A percentile compares a stretch with the other conserved stretches of the same genome.
These are phyloP conservation scores for Orthonyx spaldingii DNA, from an alignment of 2,113 vertebrate genomes.

Conservation along the genomic window DNA sequence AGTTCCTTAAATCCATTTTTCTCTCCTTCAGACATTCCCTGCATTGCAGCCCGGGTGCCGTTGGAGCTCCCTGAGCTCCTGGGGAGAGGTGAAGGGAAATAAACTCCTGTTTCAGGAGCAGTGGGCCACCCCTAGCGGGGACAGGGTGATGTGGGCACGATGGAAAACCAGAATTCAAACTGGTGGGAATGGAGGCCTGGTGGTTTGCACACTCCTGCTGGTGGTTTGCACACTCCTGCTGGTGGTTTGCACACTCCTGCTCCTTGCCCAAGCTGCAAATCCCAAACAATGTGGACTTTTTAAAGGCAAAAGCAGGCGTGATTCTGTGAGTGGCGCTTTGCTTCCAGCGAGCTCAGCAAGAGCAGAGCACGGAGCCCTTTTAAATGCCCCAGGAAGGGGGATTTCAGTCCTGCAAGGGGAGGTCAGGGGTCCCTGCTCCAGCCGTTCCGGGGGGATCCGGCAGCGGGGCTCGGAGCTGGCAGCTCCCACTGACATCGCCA, in stretches of 20 bases:
- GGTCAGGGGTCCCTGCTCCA: neutral
- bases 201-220: neutral
- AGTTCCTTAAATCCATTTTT: neutral
- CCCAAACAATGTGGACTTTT: neutral
- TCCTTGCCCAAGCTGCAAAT: neutral
- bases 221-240: too few species aligned
- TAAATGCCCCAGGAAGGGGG: neutral
- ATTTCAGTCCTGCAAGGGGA: neutral
- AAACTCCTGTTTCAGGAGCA: neutral
- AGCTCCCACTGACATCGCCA: fast-evolving
- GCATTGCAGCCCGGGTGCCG: fast-evolving
- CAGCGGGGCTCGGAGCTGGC: neutral
- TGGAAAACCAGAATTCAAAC: neutral
- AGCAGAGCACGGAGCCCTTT: neutral
- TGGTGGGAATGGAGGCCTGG: fast-evolving
- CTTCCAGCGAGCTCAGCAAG: neutral
- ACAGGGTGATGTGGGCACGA: fast-evolving
- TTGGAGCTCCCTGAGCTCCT: neutral
- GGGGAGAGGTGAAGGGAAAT: neutral
- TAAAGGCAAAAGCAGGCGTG: neutral
- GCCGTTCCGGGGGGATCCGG: fast-evolving
- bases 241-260: neutral
- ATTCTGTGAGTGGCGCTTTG: neutral
- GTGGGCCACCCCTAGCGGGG: fast-evolving
- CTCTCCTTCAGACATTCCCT: neutral